A percentile compares a stretch with the other conserved stretches of the same genome.
Conservation (phyloP, 2,113 vertebrate genomes). For the Heliornis fulica region DNA sequence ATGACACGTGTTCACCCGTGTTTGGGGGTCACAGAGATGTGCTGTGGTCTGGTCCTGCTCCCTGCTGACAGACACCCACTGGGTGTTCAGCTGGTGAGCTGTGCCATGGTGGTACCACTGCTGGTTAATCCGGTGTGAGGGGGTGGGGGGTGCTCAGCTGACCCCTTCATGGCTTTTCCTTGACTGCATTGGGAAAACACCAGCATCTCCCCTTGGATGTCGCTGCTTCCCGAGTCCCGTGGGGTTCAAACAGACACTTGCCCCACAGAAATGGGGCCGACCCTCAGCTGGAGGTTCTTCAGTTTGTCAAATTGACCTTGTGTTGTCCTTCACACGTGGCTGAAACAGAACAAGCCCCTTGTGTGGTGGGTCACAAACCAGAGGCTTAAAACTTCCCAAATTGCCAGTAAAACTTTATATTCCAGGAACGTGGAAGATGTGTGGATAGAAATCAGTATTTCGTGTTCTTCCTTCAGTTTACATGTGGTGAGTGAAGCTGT, state of each 20-base stretch:
- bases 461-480: background rate
- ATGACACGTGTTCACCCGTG: background rate
- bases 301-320: background rate
- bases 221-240: accelerated
- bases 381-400: background rate
- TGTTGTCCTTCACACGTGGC: background rate
- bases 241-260: background rate
- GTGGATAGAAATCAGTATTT: background rate
- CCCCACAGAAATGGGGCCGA: background rate
- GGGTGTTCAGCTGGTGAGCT: background rate
- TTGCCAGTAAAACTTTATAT: background rate
- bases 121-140: background rate
- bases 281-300: background rate
- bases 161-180: background rate
- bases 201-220: background rate
- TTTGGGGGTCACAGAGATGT: background rate
- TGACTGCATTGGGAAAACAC: background rate
- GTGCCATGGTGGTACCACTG: accelerated
- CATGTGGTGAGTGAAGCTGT: accelerated
- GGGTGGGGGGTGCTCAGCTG: background rate
- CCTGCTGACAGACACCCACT: accelerated
- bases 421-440: background rate
- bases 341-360: background rate
- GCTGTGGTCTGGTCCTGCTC: background rate
- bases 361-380: background rate